phyloP scores from a whole-genome alignment of 1,140 invertebrate species.

The Parapsyche elsis region DNA sequence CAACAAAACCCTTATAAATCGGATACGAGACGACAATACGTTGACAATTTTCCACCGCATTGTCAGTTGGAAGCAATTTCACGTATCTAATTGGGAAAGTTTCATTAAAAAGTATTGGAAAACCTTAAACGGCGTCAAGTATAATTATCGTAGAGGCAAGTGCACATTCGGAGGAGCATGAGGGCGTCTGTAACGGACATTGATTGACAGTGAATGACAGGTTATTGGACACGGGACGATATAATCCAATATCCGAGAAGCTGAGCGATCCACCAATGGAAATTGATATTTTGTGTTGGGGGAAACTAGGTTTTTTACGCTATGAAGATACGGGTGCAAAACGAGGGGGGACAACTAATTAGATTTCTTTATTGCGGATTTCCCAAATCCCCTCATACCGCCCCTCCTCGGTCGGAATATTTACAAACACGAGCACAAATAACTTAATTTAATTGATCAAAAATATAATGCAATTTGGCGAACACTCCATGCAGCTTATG shows the following conservation, averaged over 20 bases:
- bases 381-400: background rate
- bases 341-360: slow-evolving; percentile 45
- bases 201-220: slow-evolving; percentile 55
- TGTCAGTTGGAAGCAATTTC: background rate
- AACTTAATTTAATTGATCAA: too few species aligned
- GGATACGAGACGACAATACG: background rate
- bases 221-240: slow-evolving; percentile 55
- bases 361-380: slow-evolving; percentile 44
- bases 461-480: too few species aligned
- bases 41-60: background rate
- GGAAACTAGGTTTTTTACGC: slow-evolving; percentile 42
- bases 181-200: slow-evolving; percentile 31
- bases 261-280: slow-evolving; percentile 35
- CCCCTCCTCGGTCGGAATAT: background rate
- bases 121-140: too few species aligned
- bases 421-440: too few species aligned
- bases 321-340: background rate
- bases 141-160: background rate
- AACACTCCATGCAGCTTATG: too few species aligned
- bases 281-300: slow-evolving; percentile 53
- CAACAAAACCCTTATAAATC: too few species aligned
- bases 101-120: too few species aligned
- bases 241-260: slow-evolving; percentile 52
- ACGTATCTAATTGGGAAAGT: too few species aligned
- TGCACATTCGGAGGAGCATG: background rate